Evolutionary conservation across 2,888 invertebrate genomes (phyloP), one percentile per base, ranked within the genome.

Genomic region (Luperina nickerlii): DNA sequence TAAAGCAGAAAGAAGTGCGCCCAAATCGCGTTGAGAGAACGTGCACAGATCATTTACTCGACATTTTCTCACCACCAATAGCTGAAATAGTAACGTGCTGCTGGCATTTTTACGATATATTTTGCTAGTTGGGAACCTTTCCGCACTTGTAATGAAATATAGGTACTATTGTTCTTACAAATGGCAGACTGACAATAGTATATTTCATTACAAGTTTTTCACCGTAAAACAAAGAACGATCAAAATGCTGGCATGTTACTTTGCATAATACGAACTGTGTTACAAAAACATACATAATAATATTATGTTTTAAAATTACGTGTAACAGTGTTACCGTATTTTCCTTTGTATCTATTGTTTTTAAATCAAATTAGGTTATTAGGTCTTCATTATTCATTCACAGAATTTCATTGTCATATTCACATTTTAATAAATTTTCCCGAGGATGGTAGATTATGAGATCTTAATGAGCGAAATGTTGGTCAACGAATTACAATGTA

Each of bases 401-500:
- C 20, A 38, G 7, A 76, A 67, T 70, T 8, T n/a, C 57, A 20
- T 80, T 68, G 54, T 15, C 42, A n/a, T 67, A 77, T 60, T 77
- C 42, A 38, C n/a, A n/a, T 76, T 60, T 57, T 83, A 66, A 67
- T 60, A 20, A 15, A 67, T 83, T 27, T 60, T 13, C 76, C 15
- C n/a, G 66, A 83, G 78, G 80, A 83, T 74, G 74, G 69, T 66
- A 71, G 76, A 77, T 82, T 68, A 66, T 51, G 57, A 57, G 7
- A 51, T 24, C 24, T 66, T 78, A 65, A 71, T 73, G 80, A 74
- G 24, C 62, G 48, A 75, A 70, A 83, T 84, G 75, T 82, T 76
- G 84, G 87, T 66, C 84, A 79, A 54, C 42, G 68, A 81, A 82
- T 81, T 78, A 80, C 78, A 54, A 63, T 57, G 74, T 85, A 79